These are phyloP conservation scores for Thymelicus lineola DNA, from an alignment of 2,888 invertebrate genomes.

Conservation along the genomic window DNA sequence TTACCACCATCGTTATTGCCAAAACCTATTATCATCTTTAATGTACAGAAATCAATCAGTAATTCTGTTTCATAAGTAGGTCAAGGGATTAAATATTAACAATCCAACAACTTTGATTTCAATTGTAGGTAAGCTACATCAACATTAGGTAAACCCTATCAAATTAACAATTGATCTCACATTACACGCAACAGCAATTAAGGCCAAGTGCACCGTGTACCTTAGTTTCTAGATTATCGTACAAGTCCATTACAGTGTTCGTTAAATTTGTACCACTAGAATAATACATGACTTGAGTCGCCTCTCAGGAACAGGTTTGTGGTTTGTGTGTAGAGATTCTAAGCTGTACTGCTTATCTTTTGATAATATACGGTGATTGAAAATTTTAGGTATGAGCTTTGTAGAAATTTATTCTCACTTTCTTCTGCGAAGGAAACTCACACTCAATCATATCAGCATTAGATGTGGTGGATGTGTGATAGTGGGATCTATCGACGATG, in stretches of 20 bases:
- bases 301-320: neutral
- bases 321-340: neutral
- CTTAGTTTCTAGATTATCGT: slow-evolving; percentile 32
- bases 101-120: neutral
- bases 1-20: too few relatives aligned
- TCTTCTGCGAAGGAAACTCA: too few relatives aligned
- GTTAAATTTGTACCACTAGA: slow-evolving; percentile 28
- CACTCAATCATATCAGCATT: too few relatives aligned
- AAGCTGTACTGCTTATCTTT: neutral
- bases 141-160: slow-evolving; percentile 10
- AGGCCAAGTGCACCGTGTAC: slow-evolving; percentile 27
- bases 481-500: too few relatives aligned
- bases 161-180: slow-evolving; percentile 32
- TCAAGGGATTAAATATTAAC: too few relatives aligned
- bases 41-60: too few relatives aligned
- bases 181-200: slow-evolving; percentile 35
- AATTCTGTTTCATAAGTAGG: too few relatives aligned
- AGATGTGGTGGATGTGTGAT: too few relatives aligned
- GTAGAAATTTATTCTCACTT: too few relatives aligned
- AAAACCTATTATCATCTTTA: too few relatives aligned
- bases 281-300: slow-evolving; percentile 17
- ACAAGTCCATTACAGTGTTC: slow-evolving; percentile 25
- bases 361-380: neutral
- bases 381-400: too few relatives aligned
- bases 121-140: slow-evolving; percentile 2